Evolutionary conservation across 2,888 invertebrate species (phyloP).

Genomic region (Lasiommata megera): DNA sequence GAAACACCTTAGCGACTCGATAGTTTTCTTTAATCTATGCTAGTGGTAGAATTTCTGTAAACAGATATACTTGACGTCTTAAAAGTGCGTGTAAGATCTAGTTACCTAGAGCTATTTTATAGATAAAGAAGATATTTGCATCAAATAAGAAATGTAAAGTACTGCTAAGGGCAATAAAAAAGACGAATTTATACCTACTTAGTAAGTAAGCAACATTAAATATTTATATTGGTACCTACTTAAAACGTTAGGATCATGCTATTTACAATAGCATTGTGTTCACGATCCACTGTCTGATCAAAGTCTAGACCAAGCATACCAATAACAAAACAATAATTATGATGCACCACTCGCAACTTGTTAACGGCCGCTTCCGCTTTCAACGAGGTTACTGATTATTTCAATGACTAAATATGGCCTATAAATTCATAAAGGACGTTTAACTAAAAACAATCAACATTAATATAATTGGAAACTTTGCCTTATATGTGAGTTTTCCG

Average conservation of each 20-base stretch:
- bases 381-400: constrained; percentile 4
- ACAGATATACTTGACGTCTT: not conserved
- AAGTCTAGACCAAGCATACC: constrained; percentile 14
- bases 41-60: not conserved
- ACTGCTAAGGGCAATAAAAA: no score
- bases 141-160: no score
- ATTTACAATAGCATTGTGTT: constrained; percentile 12
- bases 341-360: constrained; percentile 12
- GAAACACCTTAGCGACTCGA: no score
- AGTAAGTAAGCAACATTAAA: no score
- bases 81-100: not conserved
- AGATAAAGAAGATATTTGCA: no score
- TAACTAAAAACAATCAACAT: no score
- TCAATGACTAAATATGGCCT: not conserved
- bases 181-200: not conserved
- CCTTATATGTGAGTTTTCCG: no score
- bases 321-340: constrained; percentile 3
- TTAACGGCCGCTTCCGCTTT: constrained; percentile 7
- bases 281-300: constrained; percentile 12
- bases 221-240: not conserved
- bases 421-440: no score
- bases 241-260: not conserved
- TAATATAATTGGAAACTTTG: no score
- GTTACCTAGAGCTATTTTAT: no score
- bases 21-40: no score